Conservation (phyloP, 2,888 invertebrate species). For the Drosophila testacea region DNA sequence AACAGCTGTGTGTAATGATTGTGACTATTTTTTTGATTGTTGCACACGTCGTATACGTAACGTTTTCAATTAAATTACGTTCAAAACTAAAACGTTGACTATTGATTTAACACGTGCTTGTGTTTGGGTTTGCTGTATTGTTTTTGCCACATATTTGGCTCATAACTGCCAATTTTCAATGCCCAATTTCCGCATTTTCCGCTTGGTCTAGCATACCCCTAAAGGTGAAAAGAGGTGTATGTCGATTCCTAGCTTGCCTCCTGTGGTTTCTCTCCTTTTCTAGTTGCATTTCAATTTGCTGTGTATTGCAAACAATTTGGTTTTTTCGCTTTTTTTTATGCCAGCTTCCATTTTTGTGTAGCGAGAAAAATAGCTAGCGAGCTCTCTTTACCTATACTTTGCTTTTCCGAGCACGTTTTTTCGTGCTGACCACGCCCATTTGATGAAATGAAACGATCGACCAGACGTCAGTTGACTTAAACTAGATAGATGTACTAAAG, state of each 20-base stretch:
- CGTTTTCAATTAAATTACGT: conserved; percentile 23
- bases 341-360: conserved; percentile 8
- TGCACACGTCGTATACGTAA: conserved; percentile 15
- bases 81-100: conserved; percentile 5
- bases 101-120: conserved; percentile 19
- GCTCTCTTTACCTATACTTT: background rate
- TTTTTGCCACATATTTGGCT: conserved; percentile 1
- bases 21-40: conserved; percentile 18
- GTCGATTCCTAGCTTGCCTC: background rate
- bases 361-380: too few relatives aligned
- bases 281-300: conserved; percentile 39
- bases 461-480: conserved; percentile 5
- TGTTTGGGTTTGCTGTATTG: background rate
- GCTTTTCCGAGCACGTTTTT: conserved; percentile 17
- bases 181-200: conserved; percentile 35
- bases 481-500: conserved; percentile 10
- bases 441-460: conserved; percentile 23
- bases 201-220: background rate
- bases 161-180: conserved; percentile 12
- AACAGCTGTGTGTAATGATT: background rate
- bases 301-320: conserved; percentile 29
- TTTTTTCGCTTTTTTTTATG: conserved; percentile 1
- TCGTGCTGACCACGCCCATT: conserved; percentile 29
- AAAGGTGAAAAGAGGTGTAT: background rate
- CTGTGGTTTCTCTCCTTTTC: background rate